These are phyloP conservation scores for Macrochelys suwanniensis DNA, from an alignment of 2,797 vertebrate genomes.

Conservation along the genomic window DNA sequence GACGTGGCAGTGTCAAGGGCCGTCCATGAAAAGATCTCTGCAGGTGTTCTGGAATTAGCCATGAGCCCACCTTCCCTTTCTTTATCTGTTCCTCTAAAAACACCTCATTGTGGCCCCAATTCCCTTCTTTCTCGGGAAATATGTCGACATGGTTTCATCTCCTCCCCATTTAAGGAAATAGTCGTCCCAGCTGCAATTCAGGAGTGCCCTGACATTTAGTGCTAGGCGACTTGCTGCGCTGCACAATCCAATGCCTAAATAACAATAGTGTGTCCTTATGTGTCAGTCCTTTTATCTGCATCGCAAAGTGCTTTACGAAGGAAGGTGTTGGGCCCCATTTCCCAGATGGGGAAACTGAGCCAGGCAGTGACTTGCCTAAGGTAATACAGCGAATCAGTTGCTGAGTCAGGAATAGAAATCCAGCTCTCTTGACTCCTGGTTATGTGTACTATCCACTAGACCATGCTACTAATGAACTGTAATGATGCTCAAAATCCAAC, in stretches of 20 bases:
- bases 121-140: background rate
- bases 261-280: background rate
- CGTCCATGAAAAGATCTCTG: conserved; percentile 66
- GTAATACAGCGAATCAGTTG: background rate
- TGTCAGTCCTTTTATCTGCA: background rate
- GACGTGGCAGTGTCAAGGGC: background rate
- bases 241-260: background rate
- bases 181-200: background rate
- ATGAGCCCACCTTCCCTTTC: background rate
- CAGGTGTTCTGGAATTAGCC: background rate
- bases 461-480: background rate
- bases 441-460: background rate
- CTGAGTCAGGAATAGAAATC: background rate
- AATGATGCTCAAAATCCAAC: background rate
- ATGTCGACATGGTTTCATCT: background rate
- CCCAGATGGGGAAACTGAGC: background rate
- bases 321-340: background rate
- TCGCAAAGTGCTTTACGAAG: background rate
- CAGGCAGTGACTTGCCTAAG: background rate
- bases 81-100: rapidly evolving
- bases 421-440: background rate
- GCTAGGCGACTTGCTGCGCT: background rate
- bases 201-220: background rate
- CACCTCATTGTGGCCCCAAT: background rate
- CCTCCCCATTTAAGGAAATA: background rate